These are phyloP conservation scores for Dicranocentrus wangi DNA, from an alignment of 2,888 invertebrate species.

Conservation along the genomic window DNA sequence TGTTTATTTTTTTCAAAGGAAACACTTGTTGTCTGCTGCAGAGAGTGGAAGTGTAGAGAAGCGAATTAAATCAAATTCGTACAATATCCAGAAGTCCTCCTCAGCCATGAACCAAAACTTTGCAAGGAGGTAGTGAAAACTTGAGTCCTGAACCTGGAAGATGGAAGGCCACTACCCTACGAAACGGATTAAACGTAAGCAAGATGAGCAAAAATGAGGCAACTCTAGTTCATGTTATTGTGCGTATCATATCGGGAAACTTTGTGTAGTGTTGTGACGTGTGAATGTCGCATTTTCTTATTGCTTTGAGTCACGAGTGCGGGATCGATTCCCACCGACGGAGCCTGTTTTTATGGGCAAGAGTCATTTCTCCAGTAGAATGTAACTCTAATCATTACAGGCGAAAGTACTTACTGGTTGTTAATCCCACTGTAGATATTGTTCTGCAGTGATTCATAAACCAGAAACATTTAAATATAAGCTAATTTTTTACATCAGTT, in stretches of 20 bases:
- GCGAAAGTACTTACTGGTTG: conserved; percentile 64
- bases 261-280: no score
- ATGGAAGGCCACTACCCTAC: no score
- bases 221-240: no score
- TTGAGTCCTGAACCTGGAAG: not conserved
- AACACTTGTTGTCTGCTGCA: conserved; percentile 81
- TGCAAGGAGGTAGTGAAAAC: conserved; percentile 78
- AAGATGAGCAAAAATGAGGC: no score
- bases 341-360: conserved; percentile 69
- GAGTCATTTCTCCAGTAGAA: conserved; percentile 57
- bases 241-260: no score
- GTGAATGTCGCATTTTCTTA: no score
- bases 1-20: no score
- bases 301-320: no score
- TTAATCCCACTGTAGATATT: conserved; percentile 66
- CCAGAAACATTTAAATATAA: conserved; percentile 59
- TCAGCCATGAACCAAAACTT: conserved; percentile 89
- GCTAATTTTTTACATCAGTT: not conserved
- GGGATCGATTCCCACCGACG: conserved; percentile 55
- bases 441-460: conserved; percentile 66
- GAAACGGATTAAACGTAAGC: no score
- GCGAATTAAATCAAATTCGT: conserved; percentile 89
- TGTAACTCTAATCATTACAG: conserved; percentile 67
- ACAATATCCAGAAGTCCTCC: conserved; percentile 89
- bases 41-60: conserved; percentile 85